Evolutionary conservation across 2,888 invertebrate species (phyloP), one percentile per base, ranked within the genome.

Genomic region (Drosophila antonietae): DNA sequence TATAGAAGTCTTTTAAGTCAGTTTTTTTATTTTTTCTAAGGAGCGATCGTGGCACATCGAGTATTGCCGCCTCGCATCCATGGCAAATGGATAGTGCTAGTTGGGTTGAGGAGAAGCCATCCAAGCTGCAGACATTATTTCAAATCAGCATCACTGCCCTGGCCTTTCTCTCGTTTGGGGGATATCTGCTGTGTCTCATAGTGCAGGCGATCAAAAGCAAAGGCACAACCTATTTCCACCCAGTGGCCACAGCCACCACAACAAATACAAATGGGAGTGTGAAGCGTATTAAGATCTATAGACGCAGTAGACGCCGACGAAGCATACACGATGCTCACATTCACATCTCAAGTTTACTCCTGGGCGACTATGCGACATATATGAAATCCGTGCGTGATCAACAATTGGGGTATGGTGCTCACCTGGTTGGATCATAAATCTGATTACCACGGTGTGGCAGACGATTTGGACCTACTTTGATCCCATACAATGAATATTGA

Each of bases 151-250:
- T 97, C 12, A 97, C 97, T 0, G 95, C 96, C 0, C 92, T 97
- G 60, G 95, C 97, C 0, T 97, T 97, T 92, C 92, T 97, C 9
- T 97, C 97, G 0, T 97, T 97, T 85, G 97, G 97, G 0, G 97
- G 97, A 2, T 97, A 97, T 89, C 92, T 97, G 23, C 91, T 97
- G 2, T 96, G 96, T 82, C 93, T 97, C 53, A 95, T 97, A 59
- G 95, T 96, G 33, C 95, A 96, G 84, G 96, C 96, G 0, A 94
- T 97, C 60, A 95, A 95, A 87, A 94, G 95, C 23, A 96, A 96
- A 90, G 94, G 93, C 18, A 92, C 93, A 52, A 93, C 93, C 2
- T 93, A 92, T 77, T 92, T 90, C 58, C 92, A 93, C 82, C 92
- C 93, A 3, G 85, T 90, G 46, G 81, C 89, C 33, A 90, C 90